Evolutionary conservation across 1,140 invertebrate species (phyloP).

Genomic region (Dreissena polymorpha): DNA sequence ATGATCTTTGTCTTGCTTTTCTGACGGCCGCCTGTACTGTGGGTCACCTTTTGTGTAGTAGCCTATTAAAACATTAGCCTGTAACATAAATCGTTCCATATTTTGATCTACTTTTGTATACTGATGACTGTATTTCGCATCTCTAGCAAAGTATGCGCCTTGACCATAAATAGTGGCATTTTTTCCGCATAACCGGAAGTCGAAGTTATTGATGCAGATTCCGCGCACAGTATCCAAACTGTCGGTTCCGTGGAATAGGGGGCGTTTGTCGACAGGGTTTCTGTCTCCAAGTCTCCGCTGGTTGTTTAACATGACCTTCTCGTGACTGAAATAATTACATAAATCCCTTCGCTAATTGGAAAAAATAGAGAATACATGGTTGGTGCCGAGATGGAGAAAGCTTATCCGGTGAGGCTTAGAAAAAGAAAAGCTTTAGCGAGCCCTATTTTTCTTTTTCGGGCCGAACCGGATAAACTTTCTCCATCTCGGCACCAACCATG

Average conservation of each 20-base stretch:
- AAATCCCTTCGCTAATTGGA: no score
- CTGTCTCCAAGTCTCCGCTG: constrained; percentile 33
- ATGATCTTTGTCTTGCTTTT: constrained; percentile 54
- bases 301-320: constrained; percentile 60
- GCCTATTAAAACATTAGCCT: constrained; percentile 70
- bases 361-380: no score
- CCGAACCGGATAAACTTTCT: no score
- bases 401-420: no score
- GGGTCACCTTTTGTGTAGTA: constrained; percentile 60
- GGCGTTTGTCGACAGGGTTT: constrained; percentile 42
- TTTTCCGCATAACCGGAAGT: constrained; percentile 65
- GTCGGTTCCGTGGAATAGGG: constrained; percentile 68
- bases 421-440: no score
- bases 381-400: no score
- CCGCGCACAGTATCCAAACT: constrained; percentile 53
- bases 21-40: constrained; percentile 64
- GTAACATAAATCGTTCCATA: constrained; percentile 62
- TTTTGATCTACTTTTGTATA: constrained; percentile 56
- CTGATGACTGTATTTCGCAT: constrained; percentile 65
- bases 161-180: constrained; percentile 70
- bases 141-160: constrained; percentile 72
- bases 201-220: constrained; percentile 70
- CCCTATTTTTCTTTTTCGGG: no score
- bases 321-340: background rate
- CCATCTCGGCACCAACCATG: no score